Base-by-base conservation (phyloP, 2,888 invertebrate genomes). In the Tupiocoris notatus region DNA sequence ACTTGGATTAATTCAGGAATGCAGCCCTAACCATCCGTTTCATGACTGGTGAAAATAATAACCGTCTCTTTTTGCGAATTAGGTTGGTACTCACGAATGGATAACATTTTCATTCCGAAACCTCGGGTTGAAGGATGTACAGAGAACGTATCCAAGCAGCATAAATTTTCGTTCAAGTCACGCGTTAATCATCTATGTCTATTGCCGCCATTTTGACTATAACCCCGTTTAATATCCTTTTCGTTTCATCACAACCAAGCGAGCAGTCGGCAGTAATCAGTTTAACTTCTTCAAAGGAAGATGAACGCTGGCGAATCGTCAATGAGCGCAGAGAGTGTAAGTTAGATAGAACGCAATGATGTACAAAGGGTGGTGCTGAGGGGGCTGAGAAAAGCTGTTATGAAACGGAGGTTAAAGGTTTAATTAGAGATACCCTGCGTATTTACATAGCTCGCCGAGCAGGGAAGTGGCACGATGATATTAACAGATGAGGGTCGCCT, bases 381-480 rank as follows among this genome's bases (percentile, higher is more conserved):
- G 39, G 39, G 39, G 12, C n/a, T 3, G 39, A 39, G 39, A 39
- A 39, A 39, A 39, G 39, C 39, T 39, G 39, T 39, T 39, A 39
- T 39, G 39, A 39, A 39, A 65, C 54, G 65, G 54, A 65, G 39
- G 65, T 18, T n/a, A 17, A 24, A 25, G 65, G 65, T 39, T 65
- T 65, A 65, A 65, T 65, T 65, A 39, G 65, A 65, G 65, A 39
- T 39, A 39, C 25, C 25, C 20, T n/a, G n/a, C 12, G 65, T 65
- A 65, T 65, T 65, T 65, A 65, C 65, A 65, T 65, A 65, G 65
- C 65, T 65, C 39, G 65, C 25, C 65, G 65, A 65, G 65, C 65
- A 65, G n/a, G 9, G 39, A 39, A 39, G n/a, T 24, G 65, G 65
- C 20, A 17, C 22, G 63, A 63, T 23, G 65, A 65, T 65, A 65